phyloP scores from a whole-genome alignment of 2,797 vertebrate species.

The Artibeus lituratus region DNA sequence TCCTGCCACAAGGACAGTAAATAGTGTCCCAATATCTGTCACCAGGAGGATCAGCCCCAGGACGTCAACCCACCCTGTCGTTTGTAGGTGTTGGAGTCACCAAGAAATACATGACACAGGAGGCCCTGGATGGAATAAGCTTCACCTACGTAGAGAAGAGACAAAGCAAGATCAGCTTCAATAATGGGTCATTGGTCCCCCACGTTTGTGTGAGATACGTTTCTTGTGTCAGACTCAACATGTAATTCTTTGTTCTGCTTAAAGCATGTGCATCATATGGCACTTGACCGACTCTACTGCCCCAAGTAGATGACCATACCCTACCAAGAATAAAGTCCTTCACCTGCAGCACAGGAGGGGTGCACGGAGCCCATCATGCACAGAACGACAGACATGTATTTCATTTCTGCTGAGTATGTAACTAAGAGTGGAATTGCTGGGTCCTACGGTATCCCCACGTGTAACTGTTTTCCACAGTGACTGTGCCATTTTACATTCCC shows the following conservation, averaged over 20 bases:
- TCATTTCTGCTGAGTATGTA: not conserved
- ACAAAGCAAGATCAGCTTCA: not conserved
- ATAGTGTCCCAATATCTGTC: not conserved
- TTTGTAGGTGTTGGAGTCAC: not conserved
- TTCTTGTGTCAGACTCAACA: not conserved
- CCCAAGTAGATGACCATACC: not conserved
- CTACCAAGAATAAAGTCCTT: not conserved
- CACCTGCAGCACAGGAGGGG: not conserved
- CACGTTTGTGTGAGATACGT: not conserved
- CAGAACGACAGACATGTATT: not conserved
- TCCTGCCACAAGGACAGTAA: not conserved
- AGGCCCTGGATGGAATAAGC: not conserved
- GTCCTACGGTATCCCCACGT: not conserved
- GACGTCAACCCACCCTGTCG: not conserved
- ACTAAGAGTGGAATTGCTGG: not conserved
- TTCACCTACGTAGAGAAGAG: not conserved
- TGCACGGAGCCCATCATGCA: not conserved
- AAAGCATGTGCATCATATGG: not conserved
- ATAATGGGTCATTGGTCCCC: not conserved
- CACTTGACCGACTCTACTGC: not conserved
- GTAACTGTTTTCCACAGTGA: not conserved
- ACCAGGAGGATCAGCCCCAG: not conserved
- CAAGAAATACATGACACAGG: not conserved
- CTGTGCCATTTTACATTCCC: not conserved
- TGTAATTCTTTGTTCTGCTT: not conserved